Base-by-base conservation (phyloP, 2,888 invertebrate genomes). In the Dendrolimus houi region DNA sequence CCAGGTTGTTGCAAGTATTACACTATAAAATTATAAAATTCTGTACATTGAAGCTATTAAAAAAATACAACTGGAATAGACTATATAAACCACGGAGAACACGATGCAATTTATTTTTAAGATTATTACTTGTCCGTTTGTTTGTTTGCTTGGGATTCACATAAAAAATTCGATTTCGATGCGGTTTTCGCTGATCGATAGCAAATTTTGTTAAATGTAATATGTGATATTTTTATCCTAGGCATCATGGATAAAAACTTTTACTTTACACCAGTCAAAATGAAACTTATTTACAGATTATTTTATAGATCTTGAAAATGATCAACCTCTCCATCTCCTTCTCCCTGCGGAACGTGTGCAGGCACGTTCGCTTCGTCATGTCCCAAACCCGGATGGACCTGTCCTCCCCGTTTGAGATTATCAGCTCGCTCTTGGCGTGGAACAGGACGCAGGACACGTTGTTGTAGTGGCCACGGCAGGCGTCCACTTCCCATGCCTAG, bases 381-480 rank as follows among this genome's bases (percentile, higher is more conserved):
- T 99, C 99, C 99, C 99, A 99, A 1, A 99, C 98, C 1, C 99
- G 93, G 69, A 99, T 98, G 76, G 97, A 97, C 84, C 97, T 98
- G 89, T 99, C 99, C 85, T 99, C 99, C 14, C 99, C 96, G 87
- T 99, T 99, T 47, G 98, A 98, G 54, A 99, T 90, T 62, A 99
- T 97, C 42, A 99, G 92, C 77, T 99, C 99, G 81, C 99, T 98
- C 14, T 98, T 93, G 0, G 99, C 99, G 87, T 99, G 99, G 90
- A 99, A 99, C 54, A 98, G 86, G 0, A 97, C 98, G 77, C 99
- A 99, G 0, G 99, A 99, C 2, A 99, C 99, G 83, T 99, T 99
- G 92, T 99, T 98, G 92, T 99, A 99, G 82, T 99, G 99, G 0
- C 99, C 99, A n/a, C 99, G 94, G 72, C 99, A 99, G 0, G 99